Percentiles rank a stretch among this genome's conserved stretches.
Evolutionary conservation across 2,797 vertebrate genomes (phyloP).

Genomic region (Chrosomus eos): DNA sequence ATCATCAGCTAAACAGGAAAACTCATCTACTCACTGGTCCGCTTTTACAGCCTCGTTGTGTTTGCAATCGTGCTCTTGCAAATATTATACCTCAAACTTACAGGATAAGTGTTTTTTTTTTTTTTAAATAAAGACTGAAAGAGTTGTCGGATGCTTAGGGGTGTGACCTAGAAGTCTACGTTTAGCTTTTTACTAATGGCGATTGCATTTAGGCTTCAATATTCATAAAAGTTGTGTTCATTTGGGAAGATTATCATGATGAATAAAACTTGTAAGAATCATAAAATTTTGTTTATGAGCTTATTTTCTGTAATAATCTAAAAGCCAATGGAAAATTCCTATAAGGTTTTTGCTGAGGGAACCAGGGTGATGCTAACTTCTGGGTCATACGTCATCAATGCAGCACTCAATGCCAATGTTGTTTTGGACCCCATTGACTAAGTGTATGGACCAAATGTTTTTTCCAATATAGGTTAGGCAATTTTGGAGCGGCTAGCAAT

Average conservation of each 20-base stretch:
- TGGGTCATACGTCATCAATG: neutral
- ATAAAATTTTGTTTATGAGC: neutral
- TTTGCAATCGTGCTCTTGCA: neutral
- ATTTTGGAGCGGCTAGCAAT: neutral
- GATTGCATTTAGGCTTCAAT: neutral
- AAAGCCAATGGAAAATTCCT: neutral
- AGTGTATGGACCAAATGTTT: neutral
- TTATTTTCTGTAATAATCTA: neutral
- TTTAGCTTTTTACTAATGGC: neutral
- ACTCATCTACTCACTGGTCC: neutral
- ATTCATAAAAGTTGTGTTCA: neutral
- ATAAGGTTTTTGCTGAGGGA: neutral
- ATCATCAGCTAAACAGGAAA: neutral
- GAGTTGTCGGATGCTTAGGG: neutral
- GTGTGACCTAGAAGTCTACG: neutral
- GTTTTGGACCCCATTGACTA: neutral
- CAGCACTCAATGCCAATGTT: neutral
- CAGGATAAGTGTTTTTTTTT: neutral
- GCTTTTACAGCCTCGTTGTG: neutral
- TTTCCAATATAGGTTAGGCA: neutral
- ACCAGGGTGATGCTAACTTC: neutral
- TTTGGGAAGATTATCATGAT: neutral
- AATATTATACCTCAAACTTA: neutral
- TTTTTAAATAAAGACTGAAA: neutral
- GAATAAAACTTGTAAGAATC: neutral